A percentile compares a stretch with the other conserved stretches of the same genome.
Conservation (phyloP, 2,888 invertebrate species). For the Stenodera caucasica region DNA sequence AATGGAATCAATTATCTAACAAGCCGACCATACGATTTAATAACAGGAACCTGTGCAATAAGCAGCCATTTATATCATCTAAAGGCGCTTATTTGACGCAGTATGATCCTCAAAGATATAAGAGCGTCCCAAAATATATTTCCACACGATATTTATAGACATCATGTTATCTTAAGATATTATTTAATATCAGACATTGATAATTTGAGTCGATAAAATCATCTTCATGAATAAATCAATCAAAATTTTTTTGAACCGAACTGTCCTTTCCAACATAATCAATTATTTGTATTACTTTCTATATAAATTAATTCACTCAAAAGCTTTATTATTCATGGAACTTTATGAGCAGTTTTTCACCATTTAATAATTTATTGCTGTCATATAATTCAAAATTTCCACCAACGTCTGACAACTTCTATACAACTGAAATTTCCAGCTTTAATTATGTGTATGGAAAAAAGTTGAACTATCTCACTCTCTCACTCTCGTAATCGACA, state of each 20-base stretch:
- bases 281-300: not conserved
- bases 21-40: constrained; percentile 22
- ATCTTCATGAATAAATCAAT: too few species aligned
- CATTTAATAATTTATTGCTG: constrained; percentile 4
- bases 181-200: too few species aligned
- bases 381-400: not conserved
- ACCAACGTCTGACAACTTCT: not conserved
- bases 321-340: constrained; percentile 5
- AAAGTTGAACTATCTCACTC: not conserved
- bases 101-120: constrained; percentile 19
- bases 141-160: constrained; percentile 17
- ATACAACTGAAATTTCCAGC: not conserved
- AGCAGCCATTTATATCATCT: constrained; percentile 23
- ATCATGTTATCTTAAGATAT: not conserved
- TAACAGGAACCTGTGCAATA: constrained; percentile 15
- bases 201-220: too few species aligned
- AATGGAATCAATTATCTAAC: constrained; percentile 23
- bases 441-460: not conserved
- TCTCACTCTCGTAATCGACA: not conserved
- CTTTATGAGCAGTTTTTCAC: not conserved
- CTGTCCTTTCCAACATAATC: too few species aligned
- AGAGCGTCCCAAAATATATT: constrained; percentile 19
- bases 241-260: too few species aligned
- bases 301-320: not conserved
- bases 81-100: constrained; percentile 23